Evolutionary conservation across 2,797 vertebrate species (phyloP).

Genomic region (Neosalanx taihuensis): DNA sequence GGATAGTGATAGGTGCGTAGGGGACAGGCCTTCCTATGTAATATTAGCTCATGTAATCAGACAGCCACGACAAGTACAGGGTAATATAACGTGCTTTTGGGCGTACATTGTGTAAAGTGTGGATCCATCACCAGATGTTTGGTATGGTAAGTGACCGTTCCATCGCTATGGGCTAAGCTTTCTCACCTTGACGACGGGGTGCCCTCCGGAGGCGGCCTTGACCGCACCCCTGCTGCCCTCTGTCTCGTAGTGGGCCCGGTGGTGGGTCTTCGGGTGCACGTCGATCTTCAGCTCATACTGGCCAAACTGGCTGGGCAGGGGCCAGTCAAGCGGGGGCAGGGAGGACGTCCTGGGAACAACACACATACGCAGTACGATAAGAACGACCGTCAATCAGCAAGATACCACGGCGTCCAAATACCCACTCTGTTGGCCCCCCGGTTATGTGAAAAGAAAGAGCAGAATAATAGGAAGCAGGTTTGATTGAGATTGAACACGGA

Average conservation of each 20-base stretch:
- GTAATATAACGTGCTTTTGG: conserved; percentile 20
- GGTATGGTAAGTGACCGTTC: not conserved
- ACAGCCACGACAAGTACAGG: conserved; percentile 15
- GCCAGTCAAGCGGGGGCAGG: conserved; percentile 96
- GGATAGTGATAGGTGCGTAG: conserved; percentile 9
- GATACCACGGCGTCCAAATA: no score
- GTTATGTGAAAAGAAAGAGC: no score
- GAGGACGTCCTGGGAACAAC: conserved; percentile 86
- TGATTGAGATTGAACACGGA: not conserved
- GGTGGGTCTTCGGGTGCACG: conserved; percentile 98
- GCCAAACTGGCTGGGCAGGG: conserved; percentile 90
- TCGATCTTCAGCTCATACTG: conserved; percentile 97
- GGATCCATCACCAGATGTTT: not conserved
- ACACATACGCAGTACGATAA: not conserved
- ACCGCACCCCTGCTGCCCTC: conserved; percentile 97
- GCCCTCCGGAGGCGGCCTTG: conserved; percentile 92
- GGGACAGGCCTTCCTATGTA: conserved; percentile 18
- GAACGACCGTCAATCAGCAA: no score
- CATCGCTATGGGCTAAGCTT: not conserved
- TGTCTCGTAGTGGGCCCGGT: conserved; percentile 98
- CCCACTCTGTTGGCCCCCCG: no score
- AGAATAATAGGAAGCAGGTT: not conserved
- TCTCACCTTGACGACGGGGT: conserved; percentile 95
- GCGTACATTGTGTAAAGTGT: not conserved
- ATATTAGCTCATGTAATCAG: conserved; percentile 29